Conservation (phyloP, 2,797 vertebrate species). For the Galaxias olidus region DNA sequence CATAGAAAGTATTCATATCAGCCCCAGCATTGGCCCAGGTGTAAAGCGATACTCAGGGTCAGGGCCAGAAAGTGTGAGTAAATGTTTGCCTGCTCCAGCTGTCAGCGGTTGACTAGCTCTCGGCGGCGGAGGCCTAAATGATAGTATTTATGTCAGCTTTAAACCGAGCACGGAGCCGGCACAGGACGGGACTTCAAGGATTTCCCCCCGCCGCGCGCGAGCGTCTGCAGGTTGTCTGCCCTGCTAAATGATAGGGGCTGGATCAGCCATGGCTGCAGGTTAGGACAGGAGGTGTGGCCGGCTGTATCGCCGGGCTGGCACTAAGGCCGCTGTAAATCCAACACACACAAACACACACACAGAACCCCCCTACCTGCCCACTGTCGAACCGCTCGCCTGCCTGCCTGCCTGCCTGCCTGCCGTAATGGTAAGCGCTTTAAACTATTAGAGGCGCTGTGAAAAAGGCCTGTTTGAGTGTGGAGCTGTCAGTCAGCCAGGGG, state of each 20-base stretch:
- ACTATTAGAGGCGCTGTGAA: conserved; percentile 92
- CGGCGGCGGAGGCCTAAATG: conserved; percentile 49
- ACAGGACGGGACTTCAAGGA: conserved; percentile 51
- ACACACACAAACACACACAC: no score
- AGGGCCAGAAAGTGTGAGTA: conserved; percentile 57
- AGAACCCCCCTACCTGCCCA: background rate
- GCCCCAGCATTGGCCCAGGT: conserved; percentile 51
- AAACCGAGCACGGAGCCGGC: no score
- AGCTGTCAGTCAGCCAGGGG: conserved; percentile 85
- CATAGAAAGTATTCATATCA: conserved; percentile 62
- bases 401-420: conserved; percentile 72
- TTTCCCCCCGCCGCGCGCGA: conserved; percentile 21
- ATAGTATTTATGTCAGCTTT: conserved; percentile 53
- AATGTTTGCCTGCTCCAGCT: conserved; percentile 61
- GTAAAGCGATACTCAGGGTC: conserved; percentile 60
- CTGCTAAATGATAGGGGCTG: conserved; percentile 52
- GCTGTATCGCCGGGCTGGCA: conserved; percentile 50
- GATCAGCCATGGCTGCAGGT: conserved; percentile 21
- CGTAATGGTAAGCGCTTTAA: conserved; percentile 97
- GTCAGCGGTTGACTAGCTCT: conserved; percentile 62
- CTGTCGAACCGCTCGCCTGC: background rate
- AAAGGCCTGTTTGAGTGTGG: conserved; percentile 93
- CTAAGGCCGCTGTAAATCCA: no score
- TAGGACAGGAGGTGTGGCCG: conserved; percentile 28
- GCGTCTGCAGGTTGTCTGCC: conserved; percentile 30